These are phyloP conservation scores for Camelus dromedarius DNA, from an alignment of 2,113 vertebrate genomes.

Conservation along the genomic window DNA sequence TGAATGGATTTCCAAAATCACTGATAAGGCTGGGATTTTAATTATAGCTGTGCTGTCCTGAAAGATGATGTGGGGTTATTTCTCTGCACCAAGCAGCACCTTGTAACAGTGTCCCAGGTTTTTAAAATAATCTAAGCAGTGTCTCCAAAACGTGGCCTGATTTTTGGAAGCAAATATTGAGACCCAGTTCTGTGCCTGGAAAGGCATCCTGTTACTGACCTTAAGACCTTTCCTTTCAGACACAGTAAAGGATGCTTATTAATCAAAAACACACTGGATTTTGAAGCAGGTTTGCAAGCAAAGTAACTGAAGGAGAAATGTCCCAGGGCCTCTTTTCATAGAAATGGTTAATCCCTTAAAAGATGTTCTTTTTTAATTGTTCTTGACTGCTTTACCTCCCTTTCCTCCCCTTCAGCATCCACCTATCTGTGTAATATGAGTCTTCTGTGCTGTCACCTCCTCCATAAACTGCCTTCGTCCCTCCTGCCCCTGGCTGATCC, in stretches of 20 bases:
- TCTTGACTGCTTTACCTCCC: not conserved
- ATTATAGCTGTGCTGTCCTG: slow-evolving; percentile 46
- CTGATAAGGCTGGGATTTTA: slow-evolving; percentile 48
- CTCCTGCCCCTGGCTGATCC: not conserved
- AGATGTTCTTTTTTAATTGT: not conserved
- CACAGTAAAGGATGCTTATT: not conserved
- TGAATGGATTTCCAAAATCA: slow-evolving; percentile 22
- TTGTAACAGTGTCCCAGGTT: slow-evolving; percentile 44
- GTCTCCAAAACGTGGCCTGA: slow-evolving; percentile 7
- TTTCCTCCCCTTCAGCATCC: not conserved
- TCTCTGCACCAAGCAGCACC: not conserved
- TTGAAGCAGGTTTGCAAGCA: slow-evolving; percentile 40
- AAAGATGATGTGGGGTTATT: not conserved
- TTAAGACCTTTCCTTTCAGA: slow-evolving; percentile 19
- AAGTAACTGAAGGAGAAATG: not conserved
- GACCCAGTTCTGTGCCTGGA: not conserved
- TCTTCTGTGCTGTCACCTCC: not conserved
- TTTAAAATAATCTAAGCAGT: slow-evolving; percentile 52
- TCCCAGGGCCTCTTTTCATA: not conserved
- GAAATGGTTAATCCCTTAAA: not conserved
- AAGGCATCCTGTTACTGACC: not conserved
- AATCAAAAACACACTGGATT: slow-evolving; percentile 31
- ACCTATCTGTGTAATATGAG: not conserved
- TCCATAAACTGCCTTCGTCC: not conserved
- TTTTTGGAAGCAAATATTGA: slow-evolving; percentile 52